Evolutionary conservation across 2,113 vertebrate genomes (phyloP), one percentile per base, ranked within the genome.

Genomic region (Merops nubicus): DNA sequence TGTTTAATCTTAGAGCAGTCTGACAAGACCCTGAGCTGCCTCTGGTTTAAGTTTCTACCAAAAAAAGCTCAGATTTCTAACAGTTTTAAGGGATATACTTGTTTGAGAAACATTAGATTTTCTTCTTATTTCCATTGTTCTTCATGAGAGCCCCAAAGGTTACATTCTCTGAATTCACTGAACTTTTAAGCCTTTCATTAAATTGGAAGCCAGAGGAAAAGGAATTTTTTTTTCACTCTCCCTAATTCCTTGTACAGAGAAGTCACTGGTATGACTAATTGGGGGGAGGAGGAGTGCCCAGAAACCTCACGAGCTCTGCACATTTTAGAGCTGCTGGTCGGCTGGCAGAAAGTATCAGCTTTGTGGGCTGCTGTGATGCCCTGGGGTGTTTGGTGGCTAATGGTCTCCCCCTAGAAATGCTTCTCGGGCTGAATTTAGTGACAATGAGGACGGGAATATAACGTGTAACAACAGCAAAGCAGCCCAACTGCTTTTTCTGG

Each of bases 181-280:
- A 93, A 94, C 87, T 95, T 95, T 75, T 81, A 97, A 91, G 75
- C 69, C 63, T 90, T 93, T 95, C 80, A 87, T 91, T 95, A 88
- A 78, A 90, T 3, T 62, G 57, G 25, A 95, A 92, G 56, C 47
- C 79, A 86, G 60, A 91, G 57, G 63, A 95, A 88, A 96, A 93
- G 63, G 80, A 74, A 11, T 15, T 59, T 48, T 82, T 56, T 68
- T 22, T 15, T 11, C 10, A 45, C 17, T 43, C 14, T 78, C 78
- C 78, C 38, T 85, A 84, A 74, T 85, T 95, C 89, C 54, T 93
- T 2, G 2, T 65, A 34, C 53, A 78, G 79, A 91, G 60, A 87
- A 96, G 69, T 91, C 80, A 77, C 64, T 87, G 86, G 22, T 60
- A 43, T 70, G 80, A 87, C 60, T 78, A 84, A 93, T 1, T 81